A percentile compares a stretch with the other conserved stretches of the same genome.
phyloP scores from a whole-genome alignment of 53 echinoderm and acorn worm species.

The Antedon mediterranea region DNA sequence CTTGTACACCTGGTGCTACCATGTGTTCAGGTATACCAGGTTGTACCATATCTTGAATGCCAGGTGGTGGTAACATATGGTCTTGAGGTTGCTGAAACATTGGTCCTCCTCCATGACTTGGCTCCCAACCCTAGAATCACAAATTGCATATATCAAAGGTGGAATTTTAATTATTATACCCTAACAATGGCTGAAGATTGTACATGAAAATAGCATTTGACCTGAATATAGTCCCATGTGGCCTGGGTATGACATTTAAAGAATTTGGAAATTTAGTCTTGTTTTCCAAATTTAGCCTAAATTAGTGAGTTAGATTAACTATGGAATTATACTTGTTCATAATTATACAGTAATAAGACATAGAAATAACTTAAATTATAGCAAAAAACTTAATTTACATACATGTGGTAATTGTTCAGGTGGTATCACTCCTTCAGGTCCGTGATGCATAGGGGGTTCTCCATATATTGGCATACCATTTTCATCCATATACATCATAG shows the following conservation, averaged over 20 bases:
- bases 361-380: no score
- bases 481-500: background rate
- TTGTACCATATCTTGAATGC: constrained; percentile 10
- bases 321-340: no score
- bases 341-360: no score
- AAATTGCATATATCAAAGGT: constrained; percentile 6
- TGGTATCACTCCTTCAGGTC: background rate
- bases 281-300: no score
- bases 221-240: no score
- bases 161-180: no score
- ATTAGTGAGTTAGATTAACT: no score
- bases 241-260: no score
- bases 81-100: constrained; percentile 18
- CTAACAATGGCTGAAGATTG: no score
- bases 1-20: constrained; percentile 5
- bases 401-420: background rate
- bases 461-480: background rate
- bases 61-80: constrained; percentile 5
- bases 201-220: no score
- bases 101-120: constrained; percentile 5
- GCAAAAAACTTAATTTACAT: background rate
- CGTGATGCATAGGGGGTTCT: background rate
- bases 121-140: background rate
- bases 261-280: no score
- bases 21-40: constrained; percentile 5